Base-by-base conservation (phyloP, 2,113 vertebrate genomes). In the Zingel zingel region DNA sequence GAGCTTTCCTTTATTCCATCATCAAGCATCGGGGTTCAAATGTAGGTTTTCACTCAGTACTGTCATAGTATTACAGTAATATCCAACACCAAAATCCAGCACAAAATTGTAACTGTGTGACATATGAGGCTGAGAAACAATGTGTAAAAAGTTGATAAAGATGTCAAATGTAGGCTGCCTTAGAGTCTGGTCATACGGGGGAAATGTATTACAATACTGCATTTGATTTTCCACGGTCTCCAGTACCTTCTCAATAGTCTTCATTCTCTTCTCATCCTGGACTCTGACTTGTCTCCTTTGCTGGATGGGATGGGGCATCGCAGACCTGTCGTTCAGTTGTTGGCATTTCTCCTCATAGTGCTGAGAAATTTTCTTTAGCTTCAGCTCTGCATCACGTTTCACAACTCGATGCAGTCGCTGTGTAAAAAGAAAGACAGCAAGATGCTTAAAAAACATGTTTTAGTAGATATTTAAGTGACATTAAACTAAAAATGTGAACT, bases 361-460 rank as follows among this genome's bases (percentile, higher is more conserved):
- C 63, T 95, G 90, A 54, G 96, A 93, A 47, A 97, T 94, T 45
- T 94, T 92, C 84, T 94, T 94, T 70, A 97, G 94, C 66, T 92
- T 94, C 54, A 96, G 65, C 45, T 98, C 95, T 48, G 92, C 82
- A 62, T 97, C 95, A 27, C 81, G 91, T 77, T 91, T 95, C 1
- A 93, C 91, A 87, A 95, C 85, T 56, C 63, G 92, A 90, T 92
- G 96, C 82, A 97, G 91, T 59, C 36, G 91, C 96, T 98, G 83
- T 57, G 89, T 79, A 39, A 66, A 75, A 61, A n/a, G 4, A 47
- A 68, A 86, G 18, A 59, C 12, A 51, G 16, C 68, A 21, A 84
- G 4, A 27, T 45, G 18, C 10, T 54, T 79, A 19, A 59, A 72
- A 66, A 62, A 58, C 21, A 39, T 8, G 10, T 18, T 47, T 48